Evolutionary conservation across 2,113 vertebrate genomes (phyloP).

Genomic region (Psammodynastes pulverulentus): DNA sequence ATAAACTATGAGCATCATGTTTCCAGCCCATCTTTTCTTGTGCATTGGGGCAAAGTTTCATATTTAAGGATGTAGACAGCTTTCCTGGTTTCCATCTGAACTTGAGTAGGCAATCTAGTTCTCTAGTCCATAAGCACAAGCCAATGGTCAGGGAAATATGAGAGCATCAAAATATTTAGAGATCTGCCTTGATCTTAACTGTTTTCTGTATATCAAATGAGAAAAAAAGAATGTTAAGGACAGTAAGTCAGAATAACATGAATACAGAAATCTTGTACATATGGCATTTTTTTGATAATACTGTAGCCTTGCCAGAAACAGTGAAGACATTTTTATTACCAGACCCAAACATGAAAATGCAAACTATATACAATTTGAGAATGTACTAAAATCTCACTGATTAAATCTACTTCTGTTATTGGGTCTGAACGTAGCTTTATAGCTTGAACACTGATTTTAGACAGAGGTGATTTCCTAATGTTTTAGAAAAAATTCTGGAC

Average conservation of each 20-base stretch:
- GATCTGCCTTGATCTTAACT: not conserved
- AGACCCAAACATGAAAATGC: not conserved
- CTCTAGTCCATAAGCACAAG: not conserved
- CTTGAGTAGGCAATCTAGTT: not conserved
- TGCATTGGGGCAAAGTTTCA: not conserved
- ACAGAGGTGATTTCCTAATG: not conserved
- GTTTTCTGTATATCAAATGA: not conserved
- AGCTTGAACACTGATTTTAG: not conserved
- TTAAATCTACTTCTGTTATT: not conserved
- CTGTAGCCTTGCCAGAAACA: not conserved
- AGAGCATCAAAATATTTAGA: not conserved
- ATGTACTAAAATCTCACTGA: not conserved
- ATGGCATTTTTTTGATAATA: not conserved
- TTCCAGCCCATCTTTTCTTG: not conserved
- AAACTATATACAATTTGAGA: not conserved
- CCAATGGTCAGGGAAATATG: not conserved
- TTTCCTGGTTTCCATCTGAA: not conserved
- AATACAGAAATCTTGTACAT: not conserved
- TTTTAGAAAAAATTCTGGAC: not conserved
- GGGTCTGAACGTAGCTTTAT: not conserved
- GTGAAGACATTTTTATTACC: not conserved
- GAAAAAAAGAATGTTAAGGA: not conserved
- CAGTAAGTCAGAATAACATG: not conserved
- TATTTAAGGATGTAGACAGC: not conserved
- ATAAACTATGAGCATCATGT: not conserved